Base-by-base conservation (phyloP, 1,140 invertebrate genomes). In the Rhopalosiphum maidis region DNA sequence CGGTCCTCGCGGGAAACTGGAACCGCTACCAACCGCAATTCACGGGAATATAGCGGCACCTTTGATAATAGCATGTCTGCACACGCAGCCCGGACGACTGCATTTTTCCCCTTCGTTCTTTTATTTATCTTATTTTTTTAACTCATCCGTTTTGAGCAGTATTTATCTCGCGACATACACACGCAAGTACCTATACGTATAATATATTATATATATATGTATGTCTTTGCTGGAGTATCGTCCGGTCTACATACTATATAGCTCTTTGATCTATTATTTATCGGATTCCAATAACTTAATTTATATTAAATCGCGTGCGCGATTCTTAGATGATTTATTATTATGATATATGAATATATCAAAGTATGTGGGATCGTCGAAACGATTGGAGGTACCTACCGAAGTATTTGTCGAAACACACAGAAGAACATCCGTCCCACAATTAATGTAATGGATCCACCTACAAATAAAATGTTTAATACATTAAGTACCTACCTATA, bases 1-100 rank as follows among this genome's bases (percentile, higher is more conserved):
- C 89, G 89, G 89, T 90, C 89, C 89, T 90, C 89, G 55, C 89
- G 89, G 89, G 89, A 90, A 90, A 90, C 89, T 90, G 89, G 89
- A 90, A 90, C 89, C 89, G 89, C 89, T 90, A 90, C 89, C 89
- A 90, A 90, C 89, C 89, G 89, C 89, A 68, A 90, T 90, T 90
- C 89, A 90, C 89, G 54, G 89, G 89, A 90, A 90, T 90, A 90
- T 90, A 90, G 89, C 89, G 89, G 89, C 89, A 90, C 89, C 89
- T 90, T 90, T 90, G 89, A 90, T 90, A 90, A 68, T 90, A 43
- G 89, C 54, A 90, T 30, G 89, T 90, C 89, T 90, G 89, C 89
- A 55, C 89, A 68, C 55, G 89, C 89, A 41, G 89, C 37, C 41
- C 89, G 89, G 37, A 90, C 55, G 54, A 90, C 89, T 90, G 89